Conservation (phyloP, 2,113 vertebrate species). For the Lophius piscatorius region DNA sequence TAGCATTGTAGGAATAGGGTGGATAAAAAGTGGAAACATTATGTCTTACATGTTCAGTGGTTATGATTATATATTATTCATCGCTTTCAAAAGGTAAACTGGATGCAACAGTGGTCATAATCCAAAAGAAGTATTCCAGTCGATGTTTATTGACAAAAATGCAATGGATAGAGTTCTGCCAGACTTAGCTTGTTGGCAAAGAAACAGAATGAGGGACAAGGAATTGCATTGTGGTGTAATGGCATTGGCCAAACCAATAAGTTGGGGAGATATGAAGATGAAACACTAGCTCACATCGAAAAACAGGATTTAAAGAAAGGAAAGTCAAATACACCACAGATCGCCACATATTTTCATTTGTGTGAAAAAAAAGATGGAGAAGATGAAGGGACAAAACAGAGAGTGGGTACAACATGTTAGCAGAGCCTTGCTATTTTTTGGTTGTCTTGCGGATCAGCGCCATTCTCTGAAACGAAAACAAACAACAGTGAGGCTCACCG, state of each 20-base stretch:
- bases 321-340: too few relatives aligned
- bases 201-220: constrained; percentile 35
- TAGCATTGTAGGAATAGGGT: constrained; percentile 2
- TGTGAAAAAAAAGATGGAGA: constrained; percentile 13
- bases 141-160: constrained; percentile 67
- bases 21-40: neutral
- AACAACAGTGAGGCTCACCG: neutral
- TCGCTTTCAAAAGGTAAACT: constrained; percentile 30
- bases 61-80: constrained; percentile 19
- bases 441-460: constrained; percentile 98
- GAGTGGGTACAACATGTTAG: constrained; percentile 34
- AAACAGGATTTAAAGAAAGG: too few relatives aligned
- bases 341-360: neutral
- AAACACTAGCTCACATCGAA: constrained; percentile 20
- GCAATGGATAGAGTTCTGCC: constrained; percentile 46
- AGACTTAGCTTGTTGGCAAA: constrained; percentile 46
- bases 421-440: constrained; percentile 88
- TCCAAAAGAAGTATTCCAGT: constrained; percentile 42
- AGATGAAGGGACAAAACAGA: constrained; percentile 21
- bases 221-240: constrained; percentile 44
- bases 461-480: constrained; percentile 89
- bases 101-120: constrained; percentile 19
- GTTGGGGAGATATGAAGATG: constrained; percentile 33
- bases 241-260: constrained; percentile 51
- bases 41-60: constrained; percentile 14